phyloP scores from a whole-genome alignment of 2,113 vertebrate species.

The Archocentrus centrarchus region DNA sequence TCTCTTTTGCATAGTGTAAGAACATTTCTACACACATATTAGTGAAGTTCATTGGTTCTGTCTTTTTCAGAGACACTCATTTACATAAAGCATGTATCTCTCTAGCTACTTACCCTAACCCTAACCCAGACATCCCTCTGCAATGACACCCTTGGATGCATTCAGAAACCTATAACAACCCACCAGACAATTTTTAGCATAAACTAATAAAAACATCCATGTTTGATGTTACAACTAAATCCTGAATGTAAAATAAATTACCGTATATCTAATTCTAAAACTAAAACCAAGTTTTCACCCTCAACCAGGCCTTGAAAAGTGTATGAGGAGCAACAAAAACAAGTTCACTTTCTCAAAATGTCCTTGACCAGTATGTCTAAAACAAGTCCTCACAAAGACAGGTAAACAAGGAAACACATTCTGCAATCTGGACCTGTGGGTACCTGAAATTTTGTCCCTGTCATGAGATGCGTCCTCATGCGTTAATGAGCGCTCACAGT shows the following conservation, averaged over 20 bases:
- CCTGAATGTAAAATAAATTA: not conserved
- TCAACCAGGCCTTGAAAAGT: not conserved
- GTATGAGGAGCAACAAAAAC: not conserved
- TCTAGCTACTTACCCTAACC: not conserved
- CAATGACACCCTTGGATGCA: not conserved
- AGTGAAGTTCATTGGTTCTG: not conserved
- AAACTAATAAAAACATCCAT: not conserved
- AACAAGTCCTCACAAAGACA: not conserved
- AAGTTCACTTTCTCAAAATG: not conserved
- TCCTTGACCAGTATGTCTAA: not conserved
- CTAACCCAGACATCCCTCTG: not conserved
- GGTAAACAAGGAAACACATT: not conserved
- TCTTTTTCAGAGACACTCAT: no score
- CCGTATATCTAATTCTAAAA: not conserved
- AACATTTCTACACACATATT: not conserved
- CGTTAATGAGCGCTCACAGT: not conserved
- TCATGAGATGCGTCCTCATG: not conserved
- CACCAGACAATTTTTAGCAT: not conserved
- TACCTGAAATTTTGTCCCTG: no score
- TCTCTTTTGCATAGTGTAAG: not conserved
- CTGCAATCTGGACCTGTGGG: no score
- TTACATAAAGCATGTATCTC: not conserved
- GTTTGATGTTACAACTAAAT: not conserved
- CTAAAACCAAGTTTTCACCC: not conserved
- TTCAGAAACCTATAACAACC: not conserved